Percentiles rank a stretch among this genome's conserved stretches.
Conservation (phyloP, 2,888 invertebrate genomes). For the Chaetogeoica ovagalla region DNA sequence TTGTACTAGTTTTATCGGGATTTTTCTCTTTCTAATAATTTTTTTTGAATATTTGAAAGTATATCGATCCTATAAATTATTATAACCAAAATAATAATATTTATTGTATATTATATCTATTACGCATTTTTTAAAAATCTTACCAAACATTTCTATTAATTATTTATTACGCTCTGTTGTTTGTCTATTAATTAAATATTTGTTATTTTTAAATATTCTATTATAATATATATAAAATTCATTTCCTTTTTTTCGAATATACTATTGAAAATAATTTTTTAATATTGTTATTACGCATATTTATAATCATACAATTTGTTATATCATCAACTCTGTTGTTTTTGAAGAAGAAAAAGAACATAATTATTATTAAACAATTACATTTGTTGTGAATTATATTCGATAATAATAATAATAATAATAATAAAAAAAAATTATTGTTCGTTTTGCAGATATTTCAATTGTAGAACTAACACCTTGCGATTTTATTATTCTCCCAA, state of each 20-base stretch:
- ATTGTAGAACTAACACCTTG: not conserved
- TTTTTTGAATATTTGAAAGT: conserved; percentile 1
- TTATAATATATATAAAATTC: conserved; percentile 17
- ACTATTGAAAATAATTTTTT: conserved; percentile 20
- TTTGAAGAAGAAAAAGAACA: conserved; percentile 4
- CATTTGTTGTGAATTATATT: conserved; percentile 38
- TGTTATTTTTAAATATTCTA: not conserved
- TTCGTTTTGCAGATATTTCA: conserved; percentile 17
- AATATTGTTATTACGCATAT: conserved; percentile 25
- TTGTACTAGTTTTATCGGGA: not conserved
- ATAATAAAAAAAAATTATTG: conserved; percentile 23
- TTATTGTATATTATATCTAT: not conserved
- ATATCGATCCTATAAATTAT: not conserved
- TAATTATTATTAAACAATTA: conserved; percentile 11
- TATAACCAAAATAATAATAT: conserved; percentile 2
- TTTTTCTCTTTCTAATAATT: not conserved
- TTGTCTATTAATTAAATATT: conserved; percentile 12
- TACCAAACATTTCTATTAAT: conserved; percentile 5
- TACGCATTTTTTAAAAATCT: conserved; percentile 2
- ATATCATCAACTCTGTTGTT: not conserved
- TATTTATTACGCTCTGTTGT: not conserved
- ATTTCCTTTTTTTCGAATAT: not conserved
- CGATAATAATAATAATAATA: no score
- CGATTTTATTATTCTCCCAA: not conserved
- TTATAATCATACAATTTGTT: conserved; percentile 25